Evolutionary conservation across 1,140 invertebrate species (phyloP).

Genomic region (Contarinia nasturtii): DNA sequence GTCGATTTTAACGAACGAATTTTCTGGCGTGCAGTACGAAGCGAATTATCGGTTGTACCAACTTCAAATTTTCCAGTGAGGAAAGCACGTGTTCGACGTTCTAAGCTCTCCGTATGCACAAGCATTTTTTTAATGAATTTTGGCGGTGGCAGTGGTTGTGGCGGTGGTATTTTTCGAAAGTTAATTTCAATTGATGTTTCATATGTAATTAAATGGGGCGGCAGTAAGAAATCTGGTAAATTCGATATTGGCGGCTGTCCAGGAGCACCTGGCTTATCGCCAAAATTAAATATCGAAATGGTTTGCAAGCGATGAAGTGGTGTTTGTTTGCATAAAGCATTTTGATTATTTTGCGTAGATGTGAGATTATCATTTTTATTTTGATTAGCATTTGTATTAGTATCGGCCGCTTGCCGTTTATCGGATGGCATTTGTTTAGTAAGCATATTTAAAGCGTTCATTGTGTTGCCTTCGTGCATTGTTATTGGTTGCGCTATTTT

Average conservation of each 20-base stretch:
- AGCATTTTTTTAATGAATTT: constrained; percentile 18
- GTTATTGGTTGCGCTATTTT: constrained; percentile 1
- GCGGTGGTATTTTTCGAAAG: constrained; percentile 13
- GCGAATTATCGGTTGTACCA: constrained; percentile 15
- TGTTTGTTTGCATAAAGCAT: not conserved
- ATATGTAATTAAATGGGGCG: constrained; percentile 20
- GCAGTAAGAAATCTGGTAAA: constrained; percentile 23
- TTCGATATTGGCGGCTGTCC: not conserved
- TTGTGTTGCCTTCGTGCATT: not conserved
- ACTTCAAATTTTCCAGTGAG: constrained; percentile 19
- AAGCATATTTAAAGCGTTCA: constrained; percentile 3
- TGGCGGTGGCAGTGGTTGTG: constrained; percentile 14
- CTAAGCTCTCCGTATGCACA: constrained; percentile 19
- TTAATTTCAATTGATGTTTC: constrained; percentile 22
- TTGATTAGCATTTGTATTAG: constrained; percentile 3
- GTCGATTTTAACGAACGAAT: constrained; percentile 21
- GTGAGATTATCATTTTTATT: constrained; percentile 3
- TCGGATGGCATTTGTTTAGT: constrained; percentile 1
- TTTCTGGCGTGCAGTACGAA: constrained; percentile 21
- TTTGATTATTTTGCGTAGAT: constrained; percentile 1
- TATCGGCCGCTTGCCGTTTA: constrained; percentile 2
- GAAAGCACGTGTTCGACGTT: constrained; percentile 21
- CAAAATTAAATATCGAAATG: constrained; percentile 1
- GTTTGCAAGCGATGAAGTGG: not conserved
- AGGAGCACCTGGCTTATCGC: not conserved